Evolutionary conservation across 2,888 invertebrate genomes (phyloP), one percentile per base, ranked within the genome.

Genomic region (Bunonema sp.): DNA sequence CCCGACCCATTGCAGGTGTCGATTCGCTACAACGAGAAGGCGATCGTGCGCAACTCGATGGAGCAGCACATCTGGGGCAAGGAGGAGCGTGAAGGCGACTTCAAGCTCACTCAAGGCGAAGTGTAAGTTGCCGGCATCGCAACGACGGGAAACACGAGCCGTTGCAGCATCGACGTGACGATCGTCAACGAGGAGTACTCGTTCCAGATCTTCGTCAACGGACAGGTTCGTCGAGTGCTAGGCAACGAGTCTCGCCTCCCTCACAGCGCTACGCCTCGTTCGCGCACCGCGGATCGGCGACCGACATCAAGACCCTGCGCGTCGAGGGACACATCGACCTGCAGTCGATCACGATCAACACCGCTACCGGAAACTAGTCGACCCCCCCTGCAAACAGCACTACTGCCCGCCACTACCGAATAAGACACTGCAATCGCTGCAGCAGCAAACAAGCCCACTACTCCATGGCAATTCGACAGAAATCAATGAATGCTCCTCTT

Each of bases 81-180:
- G 37, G 67, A 68, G 43, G 67, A 67, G 47, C 44, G 64, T 20
- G 66, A 67, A 32, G 67, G 67, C 42, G 50, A 45, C 20, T 52
- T 65, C 44, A 54, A 57, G 24, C 44, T 67, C 34, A 41, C 44
- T 31, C 61, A 63, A 50, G 50, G 54, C 41, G 52, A 63, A 47
- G 50, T 65, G 55, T 61, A 35, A 42, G 45, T 41, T 10, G 4
- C 15, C 5, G 10, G 29, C n/a, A 38, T 29, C 26, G 8, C 7
- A 36, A 30, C 8, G 8, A n/a, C 12, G 26, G 15, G 37, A 33
- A 33, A 38, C n/a, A 16, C n/a, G 12, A 18, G 7, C 10, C 19
- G 26, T 37, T 59, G 46, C 42, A 59, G 59, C 43, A 61, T 66
- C 49, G 65, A 65, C 45, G 34, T 61, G 33, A 65, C 65, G 38